Percentiles rank a stretch among this genome's conserved stretches.
These are phyloP conservation scores for Acipenser transmontanus DNA, from an alignment of 2,797 vertebrate species.

Conservation along the genomic window DNA sequence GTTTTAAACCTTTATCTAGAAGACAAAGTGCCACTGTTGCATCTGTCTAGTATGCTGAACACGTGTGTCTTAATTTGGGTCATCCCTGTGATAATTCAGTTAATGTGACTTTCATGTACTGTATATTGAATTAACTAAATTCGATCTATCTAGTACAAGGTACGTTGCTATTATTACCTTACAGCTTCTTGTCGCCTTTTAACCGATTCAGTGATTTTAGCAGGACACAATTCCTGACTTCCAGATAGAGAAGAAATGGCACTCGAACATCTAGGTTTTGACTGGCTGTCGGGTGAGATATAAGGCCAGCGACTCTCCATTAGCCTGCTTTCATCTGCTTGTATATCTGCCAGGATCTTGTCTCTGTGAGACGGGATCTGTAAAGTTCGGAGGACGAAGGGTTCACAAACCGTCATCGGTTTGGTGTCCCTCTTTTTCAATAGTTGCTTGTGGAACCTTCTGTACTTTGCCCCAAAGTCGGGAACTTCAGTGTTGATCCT, in stretches of 20 bases:
- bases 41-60: too few species aligned
- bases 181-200: constrained; percentile 71
- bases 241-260: constrained; percentile 46
- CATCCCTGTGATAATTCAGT: too few species aligned
- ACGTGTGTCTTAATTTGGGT: too few species aligned
- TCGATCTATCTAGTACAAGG: too few species aligned
- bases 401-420: constrained; percentile 60
- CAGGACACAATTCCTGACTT: constrained; percentile 46
- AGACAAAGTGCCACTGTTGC: too few species aligned
- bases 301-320: constrained; percentile 59
- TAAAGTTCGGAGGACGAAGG: constrained; percentile 58
- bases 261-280: constrained; percentile 37
- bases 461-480: constrained; percentile 57
- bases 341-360: constrained; percentile 60
- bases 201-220: constrained; percentile 67
- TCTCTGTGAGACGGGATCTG: constrained; percentile 58
- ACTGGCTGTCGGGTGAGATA: constrained; percentile 35
- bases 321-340: constrained; percentile 60
- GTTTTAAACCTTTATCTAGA: too few species aligned
- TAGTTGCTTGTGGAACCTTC: constrained; percentile 57
- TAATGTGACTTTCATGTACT: too few species aligned
- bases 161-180: constrained; percentile 59
- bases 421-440: constrained; percentile 54
- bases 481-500: constrained; percentile 53
- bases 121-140: too few species aligned